These are phyloP conservation scores for Drosophila maculinotata DNA, from an alignment of 2,888 invertebrate genomes.

Conservation along the genomic window DNA sequence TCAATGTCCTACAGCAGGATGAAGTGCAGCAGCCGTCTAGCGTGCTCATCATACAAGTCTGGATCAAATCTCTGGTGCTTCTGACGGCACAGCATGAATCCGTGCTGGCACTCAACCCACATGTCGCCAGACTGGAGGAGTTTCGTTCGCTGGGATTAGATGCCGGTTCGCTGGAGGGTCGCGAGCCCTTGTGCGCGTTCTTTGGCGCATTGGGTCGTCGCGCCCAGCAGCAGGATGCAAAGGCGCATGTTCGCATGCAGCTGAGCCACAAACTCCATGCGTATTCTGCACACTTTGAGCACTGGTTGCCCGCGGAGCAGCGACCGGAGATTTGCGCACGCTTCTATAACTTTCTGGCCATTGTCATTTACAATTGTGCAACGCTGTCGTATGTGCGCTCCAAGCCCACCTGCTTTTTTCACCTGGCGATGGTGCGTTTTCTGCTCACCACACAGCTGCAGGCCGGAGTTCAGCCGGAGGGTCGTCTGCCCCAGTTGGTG, in stretches of 20 bases:
- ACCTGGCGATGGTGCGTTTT: constrained; percentile 85
- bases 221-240: constrained; percentile 51
- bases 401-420: constrained; percentile 85
- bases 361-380: constrained; percentile 84
- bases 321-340: constrained; percentile 80
- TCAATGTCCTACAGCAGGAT: constrained; percentile 60
- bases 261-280: constrained; percentile 82
- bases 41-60: constrained; percentile 80
- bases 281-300: constrained; percentile 82
- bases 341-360: constrained; percentile 84
- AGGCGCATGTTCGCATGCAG: constrained; percentile 64
- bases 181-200: constrained; percentile 83
- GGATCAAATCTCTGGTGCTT: constrained; percentile 83
- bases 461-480: constrained; percentile 85
- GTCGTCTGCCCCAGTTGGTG: constrained; percentile 85
- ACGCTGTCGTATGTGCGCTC: constrained; percentile 82
- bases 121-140: constrained; percentile 74
- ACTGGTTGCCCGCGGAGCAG: constrained; percentile 74
- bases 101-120: constrained; percentile 73
- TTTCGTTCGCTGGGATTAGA: constrained; percentile 72
- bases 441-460: constrained; percentile 86
- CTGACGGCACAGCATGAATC: constrained; percentile 81
- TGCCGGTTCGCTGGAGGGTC: constrained; percentile 67
- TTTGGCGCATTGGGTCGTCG: constrained; percentile 81
- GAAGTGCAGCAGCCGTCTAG: constrained; percentile 35